These are phyloP conservation scores for Myotis myotis DNA, from an alignment of 2,797 vertebrate species.

Conservation along the genomic window DNA sequence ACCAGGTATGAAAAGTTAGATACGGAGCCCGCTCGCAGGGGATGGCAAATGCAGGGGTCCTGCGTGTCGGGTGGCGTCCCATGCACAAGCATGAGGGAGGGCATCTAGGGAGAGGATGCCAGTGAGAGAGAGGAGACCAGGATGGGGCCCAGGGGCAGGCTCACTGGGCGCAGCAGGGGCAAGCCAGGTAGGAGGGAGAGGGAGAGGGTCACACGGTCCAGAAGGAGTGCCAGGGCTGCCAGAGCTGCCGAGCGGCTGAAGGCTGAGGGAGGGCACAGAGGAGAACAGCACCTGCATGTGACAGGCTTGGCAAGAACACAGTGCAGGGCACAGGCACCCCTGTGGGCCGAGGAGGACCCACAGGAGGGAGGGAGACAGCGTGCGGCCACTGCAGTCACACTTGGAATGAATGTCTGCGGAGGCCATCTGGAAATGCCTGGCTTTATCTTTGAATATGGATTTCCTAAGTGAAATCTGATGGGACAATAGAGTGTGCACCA, in stretches of 20 bases:
- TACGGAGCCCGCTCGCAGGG: neutral
- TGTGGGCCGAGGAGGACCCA: neutral
- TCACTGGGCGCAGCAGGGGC: neutral
- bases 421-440: neutral
- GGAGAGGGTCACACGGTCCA: neutral
- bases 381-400: too few species aligned
- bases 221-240: neutral
- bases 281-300: neutral
- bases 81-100: neutral
- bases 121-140: neutral
- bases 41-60: neutral
- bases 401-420: neutral
- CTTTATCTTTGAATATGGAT: neutral
- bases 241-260: neutral
- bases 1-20: neutral
- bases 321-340: neutral
- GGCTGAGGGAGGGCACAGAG: neutral
- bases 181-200: too few species aligned
- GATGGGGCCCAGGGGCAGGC: neutral
- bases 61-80: fast-evolving
- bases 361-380: neutral
- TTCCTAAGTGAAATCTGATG: neutral
- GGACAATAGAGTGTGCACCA: too few species aligned
- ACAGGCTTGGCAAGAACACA: neutral
- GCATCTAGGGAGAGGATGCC: fast-evolving